These are phyloP conservation scores for Cremastinae sp. DNA, from an alignment of 2,888 invertebrate species.

Conservation along the genomic window DNA sequence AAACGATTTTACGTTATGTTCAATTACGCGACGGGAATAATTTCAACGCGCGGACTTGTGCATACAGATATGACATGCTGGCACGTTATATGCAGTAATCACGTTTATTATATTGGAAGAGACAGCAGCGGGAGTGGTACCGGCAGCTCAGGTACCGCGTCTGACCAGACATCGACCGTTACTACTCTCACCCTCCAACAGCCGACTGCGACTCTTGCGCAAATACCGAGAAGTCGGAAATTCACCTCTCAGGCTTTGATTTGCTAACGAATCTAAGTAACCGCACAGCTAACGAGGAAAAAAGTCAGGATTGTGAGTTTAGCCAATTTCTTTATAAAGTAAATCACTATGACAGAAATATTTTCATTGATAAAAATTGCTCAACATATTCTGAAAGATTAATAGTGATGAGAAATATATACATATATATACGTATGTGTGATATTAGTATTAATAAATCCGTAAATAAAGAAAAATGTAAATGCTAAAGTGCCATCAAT, in stretches of 20 bases:
- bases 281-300: too few relatives aligned
- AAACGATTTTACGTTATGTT: slow-evolving; percentile 27
- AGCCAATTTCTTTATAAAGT: too few relatives aligned
- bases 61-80: not conserved
- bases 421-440: too few relatives aligned
- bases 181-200: not conserved
- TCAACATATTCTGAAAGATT: too few relatives aligned
- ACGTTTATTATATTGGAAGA: slow-evolving; percentile 3
- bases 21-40: slow-evolving; percentile 5
- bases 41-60: not conserved
- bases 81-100: not conserved
- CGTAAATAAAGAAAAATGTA: too few relatives aligned
- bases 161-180: slow-evolving; percentile 22
- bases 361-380: too few relatives aligned
- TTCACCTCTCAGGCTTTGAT: not conserved
- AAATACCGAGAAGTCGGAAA: not conserved
- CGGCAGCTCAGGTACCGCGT: not conserved
- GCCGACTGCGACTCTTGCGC: not conserved
- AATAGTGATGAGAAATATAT: too few relatives aligned
- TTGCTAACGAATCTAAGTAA: not conserved
- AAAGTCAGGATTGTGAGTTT: too few relatives aligned
- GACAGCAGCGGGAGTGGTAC: not conserved
- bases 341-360: too few relatives aligned
- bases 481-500: too few relatives aligned
- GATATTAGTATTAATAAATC: too few relatives aligned